phyloP scores from a whole-genome alignment of 2,113 vertebrate species.

The Alligator sinensis region DNA sequence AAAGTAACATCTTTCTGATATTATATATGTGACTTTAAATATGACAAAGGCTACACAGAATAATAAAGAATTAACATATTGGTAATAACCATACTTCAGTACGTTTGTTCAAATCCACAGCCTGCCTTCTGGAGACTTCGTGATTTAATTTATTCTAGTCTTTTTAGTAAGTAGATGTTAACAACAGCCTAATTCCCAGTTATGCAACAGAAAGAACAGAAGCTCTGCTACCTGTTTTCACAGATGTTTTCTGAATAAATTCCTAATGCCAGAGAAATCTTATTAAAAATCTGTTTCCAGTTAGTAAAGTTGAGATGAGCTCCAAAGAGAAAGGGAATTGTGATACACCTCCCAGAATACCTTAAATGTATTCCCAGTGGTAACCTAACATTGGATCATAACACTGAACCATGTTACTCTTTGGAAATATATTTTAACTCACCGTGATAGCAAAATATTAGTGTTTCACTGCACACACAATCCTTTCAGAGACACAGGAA shows the following conservation, averaged over 20 bases:
- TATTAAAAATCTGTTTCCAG: neutral
- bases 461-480: neutral
- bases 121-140: neutral
- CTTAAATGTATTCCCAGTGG: neutral
- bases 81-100: neutral
- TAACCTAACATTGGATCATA: neutral
- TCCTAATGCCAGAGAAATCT: neutral
- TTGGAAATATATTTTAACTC: neutral
- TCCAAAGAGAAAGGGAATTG: neutral
- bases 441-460: neutral
- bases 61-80: neutral
- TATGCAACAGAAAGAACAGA: neutral
- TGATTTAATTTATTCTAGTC: neutral
- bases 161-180: neutral
- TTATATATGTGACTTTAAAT: neutral
- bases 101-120: neutral
- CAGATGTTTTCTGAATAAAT: neutral
- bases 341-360: fast-evolving
- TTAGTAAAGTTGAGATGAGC: neutral
- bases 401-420: neutral
- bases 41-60: neutral
- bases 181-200: neutral
- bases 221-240: neutral
- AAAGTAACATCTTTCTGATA: neutral
- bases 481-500: neutral